Conservation (phyloP, 1,140 invertebrate genomes). For the Eriocheir sinensis region DNA sequence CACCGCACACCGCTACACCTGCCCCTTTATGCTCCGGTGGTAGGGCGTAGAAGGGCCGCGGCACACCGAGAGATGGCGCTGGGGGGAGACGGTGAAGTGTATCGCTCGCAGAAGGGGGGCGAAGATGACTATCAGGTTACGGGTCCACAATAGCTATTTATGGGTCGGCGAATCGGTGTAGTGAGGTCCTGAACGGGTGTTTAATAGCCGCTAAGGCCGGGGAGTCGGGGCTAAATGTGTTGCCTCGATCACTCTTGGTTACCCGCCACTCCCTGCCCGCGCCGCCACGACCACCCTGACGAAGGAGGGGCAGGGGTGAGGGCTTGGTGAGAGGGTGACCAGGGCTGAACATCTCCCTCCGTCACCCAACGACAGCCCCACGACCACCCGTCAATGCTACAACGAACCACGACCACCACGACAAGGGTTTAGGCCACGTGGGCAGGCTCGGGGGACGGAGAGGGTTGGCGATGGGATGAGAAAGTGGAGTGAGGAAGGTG, state of each 20-base stretch:
- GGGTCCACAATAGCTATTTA: not conserved
- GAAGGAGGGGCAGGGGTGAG: too few species aligned
- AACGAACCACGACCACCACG: too few species aligned
- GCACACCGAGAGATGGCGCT: not conserved
- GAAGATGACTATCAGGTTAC: not conserved
- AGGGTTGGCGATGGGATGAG: too few species aligned
- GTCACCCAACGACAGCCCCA: too few species aligned
- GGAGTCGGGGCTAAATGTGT: not conserved
- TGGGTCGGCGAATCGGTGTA: not conserved
- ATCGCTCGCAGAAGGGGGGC: not conserved
- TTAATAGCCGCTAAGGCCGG: not conserved
- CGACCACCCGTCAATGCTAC: too few species aligned
- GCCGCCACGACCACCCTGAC: too few species aligned
- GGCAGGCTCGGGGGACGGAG: too few species aligned
- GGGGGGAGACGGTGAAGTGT: not conserved
- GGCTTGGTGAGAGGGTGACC: too few species aligned
- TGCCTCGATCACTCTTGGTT: conserved; percentile 20
- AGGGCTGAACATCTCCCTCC: too few species aligned
- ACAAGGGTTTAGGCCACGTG: too few species aligned
- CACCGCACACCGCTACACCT: not conserved
- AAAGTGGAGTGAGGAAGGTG: too few species aligned
- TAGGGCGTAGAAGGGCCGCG: not conserved
- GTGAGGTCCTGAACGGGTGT: not conserved
- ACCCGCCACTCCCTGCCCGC: too few species aligned
- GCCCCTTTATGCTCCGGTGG: not conserved